A percentile compares a stretch with the other conserved stretches of the same genome.
These are phyloP conservation scores for Pan paniscus DNA, from an alignment of 2,113 vertebrate genomes.

Conservation along the genomic window DNA sequence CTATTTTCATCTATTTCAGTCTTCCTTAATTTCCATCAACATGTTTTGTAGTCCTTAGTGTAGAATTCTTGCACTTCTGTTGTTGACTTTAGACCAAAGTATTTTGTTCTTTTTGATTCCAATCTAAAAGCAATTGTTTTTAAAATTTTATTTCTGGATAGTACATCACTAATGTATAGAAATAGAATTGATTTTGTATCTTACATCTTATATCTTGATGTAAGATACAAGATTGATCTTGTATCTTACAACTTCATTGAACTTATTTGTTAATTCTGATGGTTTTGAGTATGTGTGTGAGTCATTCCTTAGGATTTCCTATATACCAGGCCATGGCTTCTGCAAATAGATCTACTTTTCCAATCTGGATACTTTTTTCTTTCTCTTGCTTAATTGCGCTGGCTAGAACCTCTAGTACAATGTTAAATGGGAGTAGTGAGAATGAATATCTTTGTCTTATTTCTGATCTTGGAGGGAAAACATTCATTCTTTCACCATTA, in stretches of 20 bases:
- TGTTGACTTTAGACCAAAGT: not conserved
- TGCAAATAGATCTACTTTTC: not conserved
- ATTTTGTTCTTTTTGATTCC: not conserved
- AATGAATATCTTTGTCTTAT: not conserved
- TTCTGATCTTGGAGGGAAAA: not conserved
- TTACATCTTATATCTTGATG: not conserved
- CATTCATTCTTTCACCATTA: not conserved
- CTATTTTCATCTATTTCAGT: not conserved
- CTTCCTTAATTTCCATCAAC: not conserved
- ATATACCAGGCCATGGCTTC: not conserved
- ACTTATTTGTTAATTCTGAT: not conserved
- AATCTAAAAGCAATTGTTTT: not conserved
- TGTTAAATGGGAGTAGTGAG: not conserved
- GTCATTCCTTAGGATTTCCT: not conserved
- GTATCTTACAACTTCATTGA: not conserved
- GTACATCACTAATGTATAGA: not conserved
- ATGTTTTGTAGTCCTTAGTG: not conserved
- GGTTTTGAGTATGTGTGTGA: not conserved
- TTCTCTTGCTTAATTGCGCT: not conserved
- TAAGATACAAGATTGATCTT: not conserved
- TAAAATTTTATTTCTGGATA: not conserved
- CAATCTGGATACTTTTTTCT: not conserved
- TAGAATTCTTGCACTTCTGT: not conserved
- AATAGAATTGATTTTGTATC: not conserved
- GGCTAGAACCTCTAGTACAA: not conserved